A percentile compares a stretch with the other conserved stretches of the same genome.
Evolutionary conservation across 2,888 invertebrate genomes (phyloP).

Genomic region (Lithophane leautieri): DNA sequence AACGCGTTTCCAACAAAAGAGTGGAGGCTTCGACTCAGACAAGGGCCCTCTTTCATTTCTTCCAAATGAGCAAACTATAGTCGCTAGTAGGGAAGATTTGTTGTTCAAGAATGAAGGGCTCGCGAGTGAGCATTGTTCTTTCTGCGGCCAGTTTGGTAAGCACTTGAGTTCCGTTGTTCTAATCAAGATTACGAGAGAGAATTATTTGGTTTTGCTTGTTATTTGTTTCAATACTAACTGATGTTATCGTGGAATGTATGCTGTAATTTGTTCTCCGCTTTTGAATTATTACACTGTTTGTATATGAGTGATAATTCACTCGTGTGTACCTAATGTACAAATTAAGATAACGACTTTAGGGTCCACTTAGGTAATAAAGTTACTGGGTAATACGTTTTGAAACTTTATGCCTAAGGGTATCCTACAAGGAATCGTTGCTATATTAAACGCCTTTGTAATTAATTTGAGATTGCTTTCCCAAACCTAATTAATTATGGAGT

Average conservation of each 20-base stretch:
- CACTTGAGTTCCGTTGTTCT: conserved; percentile 85
- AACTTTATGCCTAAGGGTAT: conserved; percentile 31
- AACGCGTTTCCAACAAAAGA: conserved; percentile 88
- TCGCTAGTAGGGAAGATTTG: conserved; percentile 86
- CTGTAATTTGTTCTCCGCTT: conserved; percentile 49
- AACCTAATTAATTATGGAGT: conserved; percentile 21
- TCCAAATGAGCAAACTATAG: conserved; percentile 90
- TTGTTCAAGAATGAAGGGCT: conserved; percentile 86
- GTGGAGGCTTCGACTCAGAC: conserved; percentile 80
- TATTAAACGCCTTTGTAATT: conserved; percentile 24
- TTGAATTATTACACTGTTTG: conserved; percentile 42
- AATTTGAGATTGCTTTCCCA: conserved; percentile 32
- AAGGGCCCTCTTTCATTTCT: conserved; percentile 87
- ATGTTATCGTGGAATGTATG: conserved; percentile 56
- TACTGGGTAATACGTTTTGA: conserved; percentile 10
- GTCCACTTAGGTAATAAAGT: conserved; percentile 37
- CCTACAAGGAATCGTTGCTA: conserved; percentile 30
- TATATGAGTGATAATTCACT: conserved; percentile 38
- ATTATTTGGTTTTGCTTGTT: conserved; percentile 71
- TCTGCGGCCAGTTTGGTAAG: conserved; percentile 84
- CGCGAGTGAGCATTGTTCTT: conserved; percentile 86
- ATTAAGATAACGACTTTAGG: conserved; percentile 49
- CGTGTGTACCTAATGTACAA: conserved; percentile 32
- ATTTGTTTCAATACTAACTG: conserved; percentile 67
- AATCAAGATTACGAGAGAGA: conserved; percentile 83